A percentile compares a stretch with the other conserved stretches of the same genome.
Evolutionary conservation across 1,140 invertebrate genomes (phyloP).

Genomic region (Diprion similis): DNA sequence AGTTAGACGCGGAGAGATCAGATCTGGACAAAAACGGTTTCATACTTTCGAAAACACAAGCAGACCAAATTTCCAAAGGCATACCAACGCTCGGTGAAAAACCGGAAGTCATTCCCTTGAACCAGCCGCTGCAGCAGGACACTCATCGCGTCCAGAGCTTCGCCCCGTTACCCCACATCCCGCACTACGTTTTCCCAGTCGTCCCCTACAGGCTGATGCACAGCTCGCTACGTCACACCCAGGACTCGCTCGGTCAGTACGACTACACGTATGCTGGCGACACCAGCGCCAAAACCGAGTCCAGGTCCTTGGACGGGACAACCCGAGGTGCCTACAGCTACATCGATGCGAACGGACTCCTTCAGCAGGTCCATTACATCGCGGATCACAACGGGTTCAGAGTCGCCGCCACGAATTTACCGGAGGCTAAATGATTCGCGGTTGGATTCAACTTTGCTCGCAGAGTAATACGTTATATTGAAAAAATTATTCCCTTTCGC

Average conservation of each 20-base stretch:
- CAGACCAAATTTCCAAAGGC: slow-evolving; percentile 38
- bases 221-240: slow-evolving; percentile 63
- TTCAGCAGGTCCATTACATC: slow-evolving; percentile 72
- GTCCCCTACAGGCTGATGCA: slow-evolving; percentile 46
- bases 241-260: slow-evolving; percentile 70
- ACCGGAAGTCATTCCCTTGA: neutral
- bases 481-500: too few species aligned
- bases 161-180: slow-evolving; percentile 19
- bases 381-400: slow-evolving; percentile 74
- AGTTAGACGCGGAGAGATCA: neutral
- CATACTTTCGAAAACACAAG: slow-evolving; percentile 36
- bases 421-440: slow-evolving; percentile 52
- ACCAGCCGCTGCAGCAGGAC: slow-evolving; percentile 8
- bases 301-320: slow-evolving; percentile 69
- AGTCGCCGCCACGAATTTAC: slow-evolving; percentile 70
- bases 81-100: slow-evolving; percentile 3
- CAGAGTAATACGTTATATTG: too few species aligned
- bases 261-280: slow-evolving; percentile 73
- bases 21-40: slow-evolving; percentile 34
- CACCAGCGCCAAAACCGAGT: slow-evolving; percentile 71
- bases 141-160: neutral
- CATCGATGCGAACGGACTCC: slow-evolving; percentile 71
- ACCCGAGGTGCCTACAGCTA: slow-evolving; percentile 75
- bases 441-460: too few species aligned
- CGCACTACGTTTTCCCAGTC: slow-evolving; percentile 43